Base-by-base conservation (phyloP, 2,113 vertebrate species). In the Nanorana parkeri region DNA sequence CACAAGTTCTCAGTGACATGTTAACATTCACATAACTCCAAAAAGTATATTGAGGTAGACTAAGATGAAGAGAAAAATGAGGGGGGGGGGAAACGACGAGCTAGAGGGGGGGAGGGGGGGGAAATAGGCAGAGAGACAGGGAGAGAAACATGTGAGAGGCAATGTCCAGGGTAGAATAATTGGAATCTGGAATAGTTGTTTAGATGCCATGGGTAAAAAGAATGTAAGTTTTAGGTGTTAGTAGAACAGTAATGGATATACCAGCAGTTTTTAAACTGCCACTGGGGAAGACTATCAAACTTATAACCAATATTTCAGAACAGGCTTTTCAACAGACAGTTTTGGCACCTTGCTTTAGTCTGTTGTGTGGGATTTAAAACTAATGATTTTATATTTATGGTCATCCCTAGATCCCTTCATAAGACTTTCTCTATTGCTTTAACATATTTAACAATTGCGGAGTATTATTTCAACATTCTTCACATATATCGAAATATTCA, bases 311-410 rank as follows among this genome's bases (percentile, higher is more conserved):
- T 76, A 83, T 81, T 88, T 90, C 80, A 76, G 69, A 84, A 83
- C 80, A 24, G 16, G 87, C 61, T 85, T 87, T 86, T 88, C 87
- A 84, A 82, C 86, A 85, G 83, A 81, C 66, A 85, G 68, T 76
- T 87, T 84, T 68, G 79, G 77, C 85, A 90, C 88, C 89, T 86
- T 83, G 47, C 85, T 86, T 79, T 84, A 82, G 90, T 89, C 82
- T 86, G 77, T 81, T 86, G 74, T 68, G 72, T 84, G 85, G 85
- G 41, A 83, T 28, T 67, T 73, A 85, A 88, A 90, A 88, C 51
- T 56, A 83, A 76, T 81, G 71, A 81, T 60, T 75, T 83, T 66
- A 83, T 75, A 47, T 83, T 76, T 83, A 83, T 83, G 71, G 51
- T 76, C 65, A 83, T 75, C 80, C 80, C 64, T 28, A 68, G 29